phyloP scores from a whole-genome alignment of 2,888 invertebrate genomes.

The Antitype chi region DNA sequence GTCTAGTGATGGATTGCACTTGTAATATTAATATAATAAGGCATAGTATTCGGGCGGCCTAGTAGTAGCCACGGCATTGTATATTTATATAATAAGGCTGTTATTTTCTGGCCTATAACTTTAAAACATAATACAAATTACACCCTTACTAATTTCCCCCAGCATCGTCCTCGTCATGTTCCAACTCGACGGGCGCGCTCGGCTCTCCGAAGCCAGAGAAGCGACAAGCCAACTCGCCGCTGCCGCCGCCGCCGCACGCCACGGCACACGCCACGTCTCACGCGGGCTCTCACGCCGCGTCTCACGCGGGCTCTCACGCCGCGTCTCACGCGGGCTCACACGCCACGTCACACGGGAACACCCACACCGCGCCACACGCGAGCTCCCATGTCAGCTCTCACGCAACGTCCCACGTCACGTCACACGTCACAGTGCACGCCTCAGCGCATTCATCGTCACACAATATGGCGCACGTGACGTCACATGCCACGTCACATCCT shows the following conservation, averaged over 20 bases:
- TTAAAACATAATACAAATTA: not conserved
- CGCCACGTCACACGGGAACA: not conserved
- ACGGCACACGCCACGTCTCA: conserved; percentile 33
- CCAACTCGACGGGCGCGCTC: conserved; percentile 93
- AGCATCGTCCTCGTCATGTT: conserved; percentile 94
- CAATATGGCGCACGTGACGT: conserved; percentile 42
- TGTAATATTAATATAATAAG: too few relatives aligned
- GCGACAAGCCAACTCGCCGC: conserved; percentile 96
- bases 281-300: conserved; percentile 25
- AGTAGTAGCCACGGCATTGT: too few relatives aligned
- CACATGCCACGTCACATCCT: conserved; percentile 29
- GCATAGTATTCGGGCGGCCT: too few relatives aligned
- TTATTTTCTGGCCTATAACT: not conserved
- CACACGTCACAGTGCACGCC: conserved; percentile 86
- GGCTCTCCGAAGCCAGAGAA: conserved; percentile 97
- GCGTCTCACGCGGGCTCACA: conserved; percentile 84
- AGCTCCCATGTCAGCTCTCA: conserved; percentile 40
- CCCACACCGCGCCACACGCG: conserved; percentile 35
- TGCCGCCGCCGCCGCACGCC: conserved; percentile 92
- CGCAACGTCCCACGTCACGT: conserved; percentile 46
- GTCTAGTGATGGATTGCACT: too few relatives aligned
- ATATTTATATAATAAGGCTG: not conserved
- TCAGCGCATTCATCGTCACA: conserved; percentile 46
- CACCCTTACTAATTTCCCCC: conserved; percentile 6
- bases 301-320: conserved; percentile 85